Base-by-base conservation (phyloP, 2,797 vertebrate species). In the Dryobates pubescens region DNA sequence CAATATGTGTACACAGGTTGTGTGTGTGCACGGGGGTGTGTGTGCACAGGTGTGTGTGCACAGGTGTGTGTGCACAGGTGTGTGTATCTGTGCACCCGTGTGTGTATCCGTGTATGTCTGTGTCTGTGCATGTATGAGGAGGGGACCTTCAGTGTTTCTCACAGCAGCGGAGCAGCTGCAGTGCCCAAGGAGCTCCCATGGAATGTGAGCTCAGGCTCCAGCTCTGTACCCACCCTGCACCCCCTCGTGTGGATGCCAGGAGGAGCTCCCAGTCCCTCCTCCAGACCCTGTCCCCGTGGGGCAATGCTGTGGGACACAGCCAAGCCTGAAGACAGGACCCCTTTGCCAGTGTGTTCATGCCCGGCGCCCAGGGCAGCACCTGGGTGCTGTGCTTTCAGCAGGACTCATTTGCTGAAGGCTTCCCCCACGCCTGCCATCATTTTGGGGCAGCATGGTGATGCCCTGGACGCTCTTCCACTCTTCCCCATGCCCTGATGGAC, bases 301-400 rank as follows among this genome's bases (percentile, higher is more conserved):
- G 34, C 1, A 11, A 30, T 11, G 51, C 51, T 1, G 4, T 15
- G 9, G 59, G 34, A 2, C 26, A 3, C 62, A 19, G 9, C 12
- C 17, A 2, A 12, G 17, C 82, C 72, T 23, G 27, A 17, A 10
- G 27, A 15, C 1, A 8, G 77, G 32, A 30, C 49, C 49, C 47
- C 0, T 13, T 11, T 47, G 19, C 43, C n/a, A 2, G 30, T 1
- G 17, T 5, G 0, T 10, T 18, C 7, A 1, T 13, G 22, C 36
- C 71, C 26, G 1, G 27, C 27, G 53, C 45, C 5, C 30, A 3
- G n/a, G 49, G 49, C 49, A 29, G 65, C 32, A 22, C 2, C 10
- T 3, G 7, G 30, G 36, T 43, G 63, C 45, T 4, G 1, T 26
- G 54, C 54, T 45, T 32, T 3, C 47, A 17, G 36, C 1, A 6